phyloP scores from a whole-genome alignment of 2,888 invertebrate species.

The Melikaiella ostensackeni region DNA sequence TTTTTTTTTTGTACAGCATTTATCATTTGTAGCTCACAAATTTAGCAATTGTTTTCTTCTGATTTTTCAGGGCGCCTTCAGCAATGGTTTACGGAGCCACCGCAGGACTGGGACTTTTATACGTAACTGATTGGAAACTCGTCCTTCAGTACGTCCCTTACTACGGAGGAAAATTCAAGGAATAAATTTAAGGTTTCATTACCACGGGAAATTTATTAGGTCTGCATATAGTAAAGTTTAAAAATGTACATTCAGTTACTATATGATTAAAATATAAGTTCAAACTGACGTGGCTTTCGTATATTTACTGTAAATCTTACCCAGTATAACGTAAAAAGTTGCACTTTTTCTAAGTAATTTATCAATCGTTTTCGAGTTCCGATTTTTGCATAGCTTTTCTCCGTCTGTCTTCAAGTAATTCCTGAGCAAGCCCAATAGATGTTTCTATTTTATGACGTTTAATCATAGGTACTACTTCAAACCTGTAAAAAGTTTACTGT shows the following conservation, averaged over 20 bases:
- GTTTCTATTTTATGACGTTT: background rate
- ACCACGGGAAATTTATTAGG: constrained; percentile 13
- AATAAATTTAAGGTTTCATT: background rate
- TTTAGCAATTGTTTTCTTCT: background rate
- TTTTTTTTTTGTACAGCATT: too few species aligned
- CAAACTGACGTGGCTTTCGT: background rate
- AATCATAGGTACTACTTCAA: background rate
- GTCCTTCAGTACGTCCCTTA: constrained; percentile 10
- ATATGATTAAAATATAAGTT: constrained; percentile 8
- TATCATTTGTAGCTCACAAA: background rate
- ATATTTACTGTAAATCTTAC: constrained; percentile 6
- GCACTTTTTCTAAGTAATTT: background rate
- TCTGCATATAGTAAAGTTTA: background rate
- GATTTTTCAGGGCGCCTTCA: constrained; percentile 5
- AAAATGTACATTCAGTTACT: constrained; percentile 1
- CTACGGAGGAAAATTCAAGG: constrained; percentile 22
- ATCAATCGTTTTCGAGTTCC: background rate
- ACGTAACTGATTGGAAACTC: constrained; percentile 5
- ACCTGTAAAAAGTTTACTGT: background rate
- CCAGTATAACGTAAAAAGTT: background rate
- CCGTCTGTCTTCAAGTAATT: background rate
- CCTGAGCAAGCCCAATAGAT: background rate
- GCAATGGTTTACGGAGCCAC: background rate
- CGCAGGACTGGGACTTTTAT: background rate
- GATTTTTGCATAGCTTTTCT: background rate